A percentile compares a stretch with the other conserved stretches of the same genome.
These are phyloP conservation scores for Aplocera efformata DNA, from an alignment of 2,888 invertebrate genomes.

Conservation along the genomic window DNA sequence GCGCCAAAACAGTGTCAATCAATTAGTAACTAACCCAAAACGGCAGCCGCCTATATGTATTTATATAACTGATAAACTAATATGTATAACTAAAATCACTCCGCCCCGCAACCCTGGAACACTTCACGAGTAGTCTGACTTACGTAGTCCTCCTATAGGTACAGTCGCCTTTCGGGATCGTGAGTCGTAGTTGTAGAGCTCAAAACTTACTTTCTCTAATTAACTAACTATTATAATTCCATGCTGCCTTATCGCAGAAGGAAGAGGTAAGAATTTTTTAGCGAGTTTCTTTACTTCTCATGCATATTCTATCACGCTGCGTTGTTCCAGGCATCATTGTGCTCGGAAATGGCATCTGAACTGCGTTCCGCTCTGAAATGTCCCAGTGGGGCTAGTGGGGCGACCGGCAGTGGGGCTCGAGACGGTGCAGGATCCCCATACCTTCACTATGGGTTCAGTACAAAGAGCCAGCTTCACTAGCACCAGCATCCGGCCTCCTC, in stretches of 20 bases:
- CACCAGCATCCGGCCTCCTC: slow-evolving; percentile 67
- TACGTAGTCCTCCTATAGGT: neutral
- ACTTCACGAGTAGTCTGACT: too few relatives aligned
- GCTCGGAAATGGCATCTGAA: slow-evolving; percentile 87
- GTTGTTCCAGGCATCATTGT: slow-evolving; percentile 82
- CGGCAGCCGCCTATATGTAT: too few relatives aligned
- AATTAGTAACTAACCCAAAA: too few relatives aligned
- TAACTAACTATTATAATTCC: slow-evolving; percentile 16
- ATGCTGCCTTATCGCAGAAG: slow-evolving; percentile 47
- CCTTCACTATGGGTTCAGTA: slow-evolving; percentile 83
- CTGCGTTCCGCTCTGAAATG: slow-evolving; percentile 85
- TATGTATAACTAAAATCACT: too few relatives aligned
- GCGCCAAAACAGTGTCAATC: too few relatives aligned
- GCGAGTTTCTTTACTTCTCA: slow-evolving; percentile 8
- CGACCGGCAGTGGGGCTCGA: slow-evolving; percentile 53
- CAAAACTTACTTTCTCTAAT: slow-evolving; percentile 1
- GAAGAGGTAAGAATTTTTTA: slow-evolving; percentile 65
- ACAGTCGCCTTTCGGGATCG: slow-evolving; percentile 8
- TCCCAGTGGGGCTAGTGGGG: slow-evolving; percentile 74
- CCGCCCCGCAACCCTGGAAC: too few relatives aligned
- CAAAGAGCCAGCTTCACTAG: slow-evolving; percentile 75
- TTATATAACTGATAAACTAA: too few relatives aligned
- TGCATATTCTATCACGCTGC: slow-evolving; percentile 19
- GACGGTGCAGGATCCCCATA: slow-evolving; percentile 82
- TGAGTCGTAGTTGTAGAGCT: slow-evolving; percentile 17